A percentile compares a stretch with the other conserved stretches of the same genome.
Evolutionary conservation across 30 jellyfish, hydroid and myxozoan species (phyloP).

Genomic region (Phacellophora camtschatica): DNA sequence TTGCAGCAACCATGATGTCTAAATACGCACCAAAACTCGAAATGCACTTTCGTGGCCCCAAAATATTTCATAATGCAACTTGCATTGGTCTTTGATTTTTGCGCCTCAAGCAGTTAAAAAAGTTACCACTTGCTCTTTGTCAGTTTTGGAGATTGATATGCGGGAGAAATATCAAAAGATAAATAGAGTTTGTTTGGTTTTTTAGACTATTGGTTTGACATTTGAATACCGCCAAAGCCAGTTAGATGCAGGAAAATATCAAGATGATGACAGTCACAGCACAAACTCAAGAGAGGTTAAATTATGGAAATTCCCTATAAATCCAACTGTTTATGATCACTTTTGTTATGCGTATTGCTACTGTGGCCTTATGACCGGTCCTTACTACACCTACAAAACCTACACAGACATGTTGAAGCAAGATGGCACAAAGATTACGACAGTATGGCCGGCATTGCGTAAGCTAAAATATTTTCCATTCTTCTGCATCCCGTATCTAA

Average conservation of each 20-base stretch:
- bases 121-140: no score
- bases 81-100: no score
- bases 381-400: conserved; percentile 80
- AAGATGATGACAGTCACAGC: neutral
- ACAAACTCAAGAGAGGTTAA: conserved; percentile 7
- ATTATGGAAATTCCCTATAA: conserved; percentile 1
- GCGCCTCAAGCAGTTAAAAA: no score
- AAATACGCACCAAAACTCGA: no score
- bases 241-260: conserved; percentile 24
- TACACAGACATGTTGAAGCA: conserved; percentile 81
- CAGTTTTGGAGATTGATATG: no score
- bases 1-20: no score
- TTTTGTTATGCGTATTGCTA: conserved; percentile 72
- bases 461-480: conserved; percentile 52
- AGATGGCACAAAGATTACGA: conserved; percentile 80
- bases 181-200: no score
- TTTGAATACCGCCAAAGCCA: conserved; percentile 72
- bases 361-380: conserved; percentile 90
- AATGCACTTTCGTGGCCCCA: no score
- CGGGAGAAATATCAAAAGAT: no score
- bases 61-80: no score
- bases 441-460: conserved; percentile 85
- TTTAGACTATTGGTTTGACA: conserved; percentile 82
- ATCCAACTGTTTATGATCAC: conserved; percentile 50
- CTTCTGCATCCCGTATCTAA: conserved; percentile 63